Percentiles rank a stretch among this genome's conserved stretches.
Evolutionary conservation across 1,140 invertebrate species (phyloP).

Genomic region (Trigoniulus corallinus): DNA sequence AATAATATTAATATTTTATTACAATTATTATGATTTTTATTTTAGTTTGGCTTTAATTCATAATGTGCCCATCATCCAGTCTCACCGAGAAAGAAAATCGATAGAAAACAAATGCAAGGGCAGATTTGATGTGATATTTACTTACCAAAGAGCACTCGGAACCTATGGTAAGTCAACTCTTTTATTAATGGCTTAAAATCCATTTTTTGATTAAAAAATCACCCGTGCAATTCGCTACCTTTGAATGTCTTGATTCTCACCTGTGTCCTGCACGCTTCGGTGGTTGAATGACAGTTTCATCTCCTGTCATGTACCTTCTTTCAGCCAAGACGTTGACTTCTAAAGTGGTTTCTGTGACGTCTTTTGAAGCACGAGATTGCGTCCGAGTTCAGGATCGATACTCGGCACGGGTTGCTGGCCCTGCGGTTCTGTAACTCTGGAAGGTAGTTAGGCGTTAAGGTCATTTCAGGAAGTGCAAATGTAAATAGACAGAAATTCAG

Average conservation of each 20-base stretch:
- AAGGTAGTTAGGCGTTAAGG: too few relatives aligned
- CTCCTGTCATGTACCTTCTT: too few relatives aligned
- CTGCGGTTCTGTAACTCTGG: too few relatives aligned
- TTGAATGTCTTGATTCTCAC: neutral
- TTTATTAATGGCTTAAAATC: neutral
- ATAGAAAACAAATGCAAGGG: neutral
- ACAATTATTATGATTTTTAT: neutral
- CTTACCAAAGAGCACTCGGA: neutral
- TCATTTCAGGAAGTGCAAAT: too few relatives aligned
- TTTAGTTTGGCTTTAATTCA: slow-evolving; percentile 1
- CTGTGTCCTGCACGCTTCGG: neutral
- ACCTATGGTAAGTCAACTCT: slow-evolving; percentile 1
- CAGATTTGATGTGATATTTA: neutral
- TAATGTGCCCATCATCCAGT: slow-evolving; percentile 1
- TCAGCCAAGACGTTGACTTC: too few relatives aligned
- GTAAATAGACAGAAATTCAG: too few relatives aligned
- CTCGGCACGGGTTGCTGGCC: too few relatives aligned
- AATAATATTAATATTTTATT: too few relatives aligned
- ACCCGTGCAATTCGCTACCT: neutral
- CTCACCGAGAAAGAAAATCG: neutral
- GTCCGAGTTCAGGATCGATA: too few relatives aligned
- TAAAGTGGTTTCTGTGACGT: too few relatives aligned
- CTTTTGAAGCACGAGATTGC: too few relatives aligned
- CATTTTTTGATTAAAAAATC: neutral
- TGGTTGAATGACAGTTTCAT: too few relatives aligned